phyloP scores from a whole-genome alignment of 2,888 invertebrate species.

The Gnatocerus cornutus region DNA sequence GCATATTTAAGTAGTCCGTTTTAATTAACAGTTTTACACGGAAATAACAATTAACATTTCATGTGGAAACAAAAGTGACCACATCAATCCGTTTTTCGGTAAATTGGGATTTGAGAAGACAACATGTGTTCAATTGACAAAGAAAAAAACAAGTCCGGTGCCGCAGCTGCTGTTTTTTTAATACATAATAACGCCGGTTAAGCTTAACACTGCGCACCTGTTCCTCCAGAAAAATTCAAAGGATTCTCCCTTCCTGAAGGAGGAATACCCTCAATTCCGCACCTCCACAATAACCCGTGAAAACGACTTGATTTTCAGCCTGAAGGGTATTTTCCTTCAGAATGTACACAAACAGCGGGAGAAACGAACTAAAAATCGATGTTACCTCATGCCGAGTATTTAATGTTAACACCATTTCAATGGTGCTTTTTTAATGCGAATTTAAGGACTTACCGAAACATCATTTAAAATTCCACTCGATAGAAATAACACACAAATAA shows the following conservation, averaged over 20 bases:
- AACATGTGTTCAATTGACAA: conserved; percentile 6
- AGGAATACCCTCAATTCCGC: no score
- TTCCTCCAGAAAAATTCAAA: conserved; percentile 1
- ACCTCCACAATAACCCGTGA: background rate
- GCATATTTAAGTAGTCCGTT: conserved; percentile 43
- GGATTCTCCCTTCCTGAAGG: no score
- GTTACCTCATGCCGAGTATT: conserved; percentile 56
- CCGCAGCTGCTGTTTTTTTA: conserved; percentile 13
- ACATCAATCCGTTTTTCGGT: no score
- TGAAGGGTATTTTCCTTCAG: conserved; percentile 33
- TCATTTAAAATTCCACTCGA: conserved; percentile 75
- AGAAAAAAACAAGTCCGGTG: background rate
- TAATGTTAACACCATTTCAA: conserved; percentile 1
- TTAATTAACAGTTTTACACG: conserved; percentile 35
- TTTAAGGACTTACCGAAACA: conserved; percentile 72
- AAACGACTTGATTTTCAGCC: conserved; percentile 6
- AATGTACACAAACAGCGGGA: conserved; percentile 59
- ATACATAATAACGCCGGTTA: conserved; percentile 9
- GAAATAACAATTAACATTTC: conserved; percentile 13
- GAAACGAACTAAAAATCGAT: conserved; percentile 62
- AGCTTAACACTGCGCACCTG: conserved; percentile 16
- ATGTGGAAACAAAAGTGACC: background rate
- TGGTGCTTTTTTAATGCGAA: background rate
- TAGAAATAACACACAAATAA: conserved; percentile 76
- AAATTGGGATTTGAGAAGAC: background rate